phyloP scores from a whole-genome alignment of 2,888 invertebrate species.

The Sinhomidia bicolor region DNA sequence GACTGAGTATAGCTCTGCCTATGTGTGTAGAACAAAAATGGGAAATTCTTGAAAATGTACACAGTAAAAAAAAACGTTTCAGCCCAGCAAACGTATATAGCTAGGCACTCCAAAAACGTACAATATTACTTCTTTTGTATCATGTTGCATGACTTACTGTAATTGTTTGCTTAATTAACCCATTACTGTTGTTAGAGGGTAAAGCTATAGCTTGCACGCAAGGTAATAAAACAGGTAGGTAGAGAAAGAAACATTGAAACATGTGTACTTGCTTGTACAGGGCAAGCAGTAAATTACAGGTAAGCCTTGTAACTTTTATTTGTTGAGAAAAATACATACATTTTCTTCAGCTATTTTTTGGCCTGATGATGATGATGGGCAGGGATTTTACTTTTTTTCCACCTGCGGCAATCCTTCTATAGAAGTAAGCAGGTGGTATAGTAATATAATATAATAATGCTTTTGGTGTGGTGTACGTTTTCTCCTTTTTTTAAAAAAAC shows the following conservation, averaged over 20 bases:
- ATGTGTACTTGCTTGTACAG: neutral
- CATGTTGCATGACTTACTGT: constrained; percentile 78
- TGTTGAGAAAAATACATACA: neutral
- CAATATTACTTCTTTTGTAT: neutral
- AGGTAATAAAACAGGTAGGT: neutral
- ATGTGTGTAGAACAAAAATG: neutral
- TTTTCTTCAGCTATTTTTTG: neutral
- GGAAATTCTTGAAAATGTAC: neutral
- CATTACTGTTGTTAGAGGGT: constrained; percentile 73
- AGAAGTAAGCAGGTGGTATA: neutral
- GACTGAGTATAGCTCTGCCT: neutral
- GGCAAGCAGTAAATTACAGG: neutral
- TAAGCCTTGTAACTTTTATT: constrained; percentile 26
- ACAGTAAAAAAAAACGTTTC: neutral
- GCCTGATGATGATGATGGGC: constrained; percentile 43
- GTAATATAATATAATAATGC: too few relatives aligned
- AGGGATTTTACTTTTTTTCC: neutral
- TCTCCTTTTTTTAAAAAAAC: neutral
- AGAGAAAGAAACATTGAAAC: neutral
- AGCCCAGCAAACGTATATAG: too few relatives aligned
- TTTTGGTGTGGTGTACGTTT: neutral
- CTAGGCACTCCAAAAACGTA: neutral
- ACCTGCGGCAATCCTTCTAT: constrained; percentile 41
- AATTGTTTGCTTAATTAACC: constrained; percentile 80
- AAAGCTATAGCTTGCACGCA: constrained; percentile 31